Conservation (phyloP, 1,140 invertebrate species). For the Platyscapa corneri region DNA sequence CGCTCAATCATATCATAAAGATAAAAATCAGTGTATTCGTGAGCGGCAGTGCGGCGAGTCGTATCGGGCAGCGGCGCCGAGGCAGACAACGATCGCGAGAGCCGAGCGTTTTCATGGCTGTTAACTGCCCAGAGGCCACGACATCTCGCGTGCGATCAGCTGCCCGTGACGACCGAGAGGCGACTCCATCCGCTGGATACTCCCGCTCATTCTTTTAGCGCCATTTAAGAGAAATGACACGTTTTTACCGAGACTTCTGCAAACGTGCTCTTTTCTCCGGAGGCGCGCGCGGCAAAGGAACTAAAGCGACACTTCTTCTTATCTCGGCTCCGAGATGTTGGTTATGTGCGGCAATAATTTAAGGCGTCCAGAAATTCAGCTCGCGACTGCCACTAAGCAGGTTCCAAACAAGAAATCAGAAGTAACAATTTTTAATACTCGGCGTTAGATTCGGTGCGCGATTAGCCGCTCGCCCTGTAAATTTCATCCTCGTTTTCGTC, state of each 20-base stretch:
- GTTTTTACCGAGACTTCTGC: background rate
- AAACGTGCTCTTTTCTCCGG: background rate
- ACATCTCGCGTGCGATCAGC: constrained; percentile 50
- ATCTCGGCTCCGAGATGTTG: background rate
- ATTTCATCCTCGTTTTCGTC: background rate
- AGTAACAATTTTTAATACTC: background rate
- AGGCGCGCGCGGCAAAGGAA: background rate
- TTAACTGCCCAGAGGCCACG: constrained; percentile 45
- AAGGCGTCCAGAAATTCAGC: background rate
- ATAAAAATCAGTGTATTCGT: constrained; percentile 38
- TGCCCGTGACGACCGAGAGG: constrained; percentile 35
- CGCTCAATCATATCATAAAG: constrained; percentile 16
- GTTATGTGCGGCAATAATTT: background rate
- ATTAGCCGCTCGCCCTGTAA: background rate
- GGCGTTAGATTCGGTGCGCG: background rate
- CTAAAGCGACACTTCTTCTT: background rate
- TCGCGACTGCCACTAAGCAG: no score
- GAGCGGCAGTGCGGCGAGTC: background rate
- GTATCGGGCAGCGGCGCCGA: background rate
- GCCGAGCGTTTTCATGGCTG: constrained; percentile 46
- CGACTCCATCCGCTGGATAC: background rate
- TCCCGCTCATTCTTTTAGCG: background rate
- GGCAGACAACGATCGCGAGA: constrained; percentile 17
- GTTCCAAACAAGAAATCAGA: background rate
- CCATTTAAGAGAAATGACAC: background rate